A percentile compares a stretch with the other conserved stretches of the same genome.
Evolutionary conservation across 2,797 vertebrate species (phyloP).

Genomic region (Artibeus jamaicensis): DNA sequence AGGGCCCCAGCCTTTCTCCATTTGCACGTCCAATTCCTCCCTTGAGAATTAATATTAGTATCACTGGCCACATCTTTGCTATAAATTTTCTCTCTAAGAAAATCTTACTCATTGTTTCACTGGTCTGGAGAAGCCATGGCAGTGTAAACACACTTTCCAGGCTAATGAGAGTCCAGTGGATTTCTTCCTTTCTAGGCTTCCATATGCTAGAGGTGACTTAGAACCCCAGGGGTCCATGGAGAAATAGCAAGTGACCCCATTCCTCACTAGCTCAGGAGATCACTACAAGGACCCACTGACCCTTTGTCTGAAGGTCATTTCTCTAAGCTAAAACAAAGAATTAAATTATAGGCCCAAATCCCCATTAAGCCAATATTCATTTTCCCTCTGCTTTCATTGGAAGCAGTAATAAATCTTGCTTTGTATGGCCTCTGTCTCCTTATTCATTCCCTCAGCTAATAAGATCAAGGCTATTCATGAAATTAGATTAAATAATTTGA

Average conservation of each 20-base stretch:
- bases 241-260: not conserved
- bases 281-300: not conserved
- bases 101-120: not conserved
- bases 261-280: not conserved
- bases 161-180: not conserved
- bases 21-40: not conserved
- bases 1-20: not conserved
- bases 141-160: not conserved
- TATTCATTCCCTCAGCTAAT: constrained; percentile 37
- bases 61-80: not conserved
- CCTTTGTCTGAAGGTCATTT: constrained; percentile 43
- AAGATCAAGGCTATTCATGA: constrained; percentile 51
- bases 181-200: not conserved
- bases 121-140: not conserved
- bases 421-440: constrained; percentile 11
- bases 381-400: constrained; percentile 58
- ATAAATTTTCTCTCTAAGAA: not conserved
- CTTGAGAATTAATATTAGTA: not conserved
- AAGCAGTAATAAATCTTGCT: constrained; percentile 59
- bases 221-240: not conserved
- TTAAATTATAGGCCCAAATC: constrained; percentile 57
- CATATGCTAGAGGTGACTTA: not conserved
- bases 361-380: constrained; percentile 45
- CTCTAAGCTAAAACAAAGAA: constrained; percentile 69
- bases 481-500: constrained; percentile 60